Evolutionary conservation across 2,113 vertebrate genomes (phyloP).

Genomic region (Saccopteryx bilineata): DNA sequence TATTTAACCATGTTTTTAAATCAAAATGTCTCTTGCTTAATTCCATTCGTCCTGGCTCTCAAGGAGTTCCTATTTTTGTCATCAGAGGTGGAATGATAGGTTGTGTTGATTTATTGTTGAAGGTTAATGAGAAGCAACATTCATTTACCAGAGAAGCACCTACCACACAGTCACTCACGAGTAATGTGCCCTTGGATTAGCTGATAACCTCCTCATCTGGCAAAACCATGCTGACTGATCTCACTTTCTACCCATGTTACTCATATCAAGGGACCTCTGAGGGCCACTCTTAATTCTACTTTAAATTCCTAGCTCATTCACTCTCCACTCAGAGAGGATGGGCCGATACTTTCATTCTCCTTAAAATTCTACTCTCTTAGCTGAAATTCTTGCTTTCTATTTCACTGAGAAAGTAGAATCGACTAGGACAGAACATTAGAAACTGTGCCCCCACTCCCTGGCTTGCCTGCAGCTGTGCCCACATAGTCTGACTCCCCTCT

Average conservation of each 20-base stretch:
- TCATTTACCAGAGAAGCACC: background rate
- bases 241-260: background rate
- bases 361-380: background rate
- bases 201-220: background rate
- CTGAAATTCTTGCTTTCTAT: background rate
- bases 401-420: background rate
- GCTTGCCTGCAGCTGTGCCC: background rate
- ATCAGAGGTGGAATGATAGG: background rate
- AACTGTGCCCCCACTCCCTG: background rate
- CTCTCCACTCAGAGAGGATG: background rate
- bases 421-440: constrained; percentile 8
- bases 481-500: constrained; percentile 21
- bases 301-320: background rate
- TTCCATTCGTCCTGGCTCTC: background rate
- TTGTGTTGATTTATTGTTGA: background rate
- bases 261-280: background rate
- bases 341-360: background rate
- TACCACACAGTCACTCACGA: background rate
- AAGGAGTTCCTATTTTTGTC: background rate
- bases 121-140: background rate
- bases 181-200: background rate
- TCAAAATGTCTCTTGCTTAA: background rate
- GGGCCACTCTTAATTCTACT: background rate
- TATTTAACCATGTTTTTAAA: background rate
- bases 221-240: background rate